Evolutionary conservation across 1,140 invertebrate species (phyloP), one percentile per base, ranked within the genome.

Genomic region (Lepidurus couesii): DNA sequence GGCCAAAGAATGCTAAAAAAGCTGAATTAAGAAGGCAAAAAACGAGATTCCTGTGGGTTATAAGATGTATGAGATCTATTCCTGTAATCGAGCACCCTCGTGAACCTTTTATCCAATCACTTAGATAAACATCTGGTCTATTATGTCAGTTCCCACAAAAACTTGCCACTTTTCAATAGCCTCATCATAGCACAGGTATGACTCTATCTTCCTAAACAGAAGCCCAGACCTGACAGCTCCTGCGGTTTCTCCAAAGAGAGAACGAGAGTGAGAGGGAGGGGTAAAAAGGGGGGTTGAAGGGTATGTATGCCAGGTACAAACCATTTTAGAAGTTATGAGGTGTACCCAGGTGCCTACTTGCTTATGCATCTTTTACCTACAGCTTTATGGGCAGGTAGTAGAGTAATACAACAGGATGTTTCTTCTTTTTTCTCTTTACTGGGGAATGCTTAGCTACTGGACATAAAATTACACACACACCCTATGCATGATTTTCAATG

Each of bases 231-330:
- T 65, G 53, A 65, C 8, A 65, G 53, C 21, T 65, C 21, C 16
- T 21, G 6, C 16, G 13, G 34, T 34, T 34, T 34, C 3, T 21
- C 13, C 7, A 65, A 65, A 16, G 21, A 5, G 45, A 47, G 10
- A n/a, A 65, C 16, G 21, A 65, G 21, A 65, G 53, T 16, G 45
- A 47, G 16, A 47, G 16, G 21, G 8, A 65, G 21, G 21, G 16
- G 53, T 13, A 65, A 21, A 21, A 13, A n/a, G 21, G 53, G 47
- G 53, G 53, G 8, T 13, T 65, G 16, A 21, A 16, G 16, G 53
- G 53, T 65, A 65, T 65, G 53, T 21, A n/a, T n/a, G 53, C 8
- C 53, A 65, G 53, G 53, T 65, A 65, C 16, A 47, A 65, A 65
- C 53, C 16, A 7, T 65, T n/a, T 65, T 1, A 21, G 13, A 13